Evolutionary conservation across 2,797 vertebrate species (phyloP).

Genomic region (Spizella passerina): DNA sequence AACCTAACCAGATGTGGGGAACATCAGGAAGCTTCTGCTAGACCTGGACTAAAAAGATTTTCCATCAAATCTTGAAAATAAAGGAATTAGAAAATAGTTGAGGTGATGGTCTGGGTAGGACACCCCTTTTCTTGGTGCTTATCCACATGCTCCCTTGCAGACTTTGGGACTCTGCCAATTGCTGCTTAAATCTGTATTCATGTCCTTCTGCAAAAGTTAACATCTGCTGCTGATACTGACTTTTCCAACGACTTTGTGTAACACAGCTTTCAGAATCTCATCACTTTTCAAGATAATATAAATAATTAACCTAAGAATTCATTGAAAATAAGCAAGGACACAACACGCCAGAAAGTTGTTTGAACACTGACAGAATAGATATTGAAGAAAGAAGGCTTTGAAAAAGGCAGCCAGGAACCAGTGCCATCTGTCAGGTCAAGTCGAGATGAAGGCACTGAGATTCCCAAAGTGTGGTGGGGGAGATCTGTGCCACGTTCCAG

Average conservation of each 20-base stretch:
- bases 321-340: neutral
- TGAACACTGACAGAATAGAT: neutral
- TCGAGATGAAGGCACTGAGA: neutral
- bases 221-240: conserved; percentile 31
- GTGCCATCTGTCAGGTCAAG: neutral
- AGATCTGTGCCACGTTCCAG: neutral
- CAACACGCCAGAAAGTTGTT: neutral
- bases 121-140: neutral
- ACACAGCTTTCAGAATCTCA: conserved; percentile 14
- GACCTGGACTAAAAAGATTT: neutral
- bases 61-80: neutral
- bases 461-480: neutral
- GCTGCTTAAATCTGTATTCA: neutral
- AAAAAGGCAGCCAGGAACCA: neutral
- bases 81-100: neutral
- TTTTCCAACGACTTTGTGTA: conserved; percentile 36
- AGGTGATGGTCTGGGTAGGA: neutral
- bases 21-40: neutral
- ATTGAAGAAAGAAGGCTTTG: neutral
- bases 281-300: conserved; percentile 31
- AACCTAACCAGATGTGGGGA: neutral
- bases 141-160: neutral
- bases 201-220: neutral
- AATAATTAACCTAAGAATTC: conserved; percentile 40
- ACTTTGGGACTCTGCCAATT: neutral